Evolutionary conservation across 2,888 invertebrate genomes (phyloP), one percentile per base, ranked within the genome.

Genomic region (Ectemnius cavifrons): DNA sequence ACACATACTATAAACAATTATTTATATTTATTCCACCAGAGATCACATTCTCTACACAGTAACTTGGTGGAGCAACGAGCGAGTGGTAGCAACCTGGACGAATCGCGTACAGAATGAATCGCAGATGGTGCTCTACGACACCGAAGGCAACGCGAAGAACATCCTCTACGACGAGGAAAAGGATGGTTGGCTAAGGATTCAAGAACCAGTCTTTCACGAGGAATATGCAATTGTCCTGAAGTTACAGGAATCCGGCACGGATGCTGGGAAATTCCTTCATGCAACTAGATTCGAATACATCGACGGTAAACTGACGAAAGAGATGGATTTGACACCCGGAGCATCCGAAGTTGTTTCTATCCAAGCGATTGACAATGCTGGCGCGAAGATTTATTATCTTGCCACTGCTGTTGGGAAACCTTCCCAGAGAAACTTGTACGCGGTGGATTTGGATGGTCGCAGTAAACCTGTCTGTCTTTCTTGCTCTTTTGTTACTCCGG

Each of bases 61-160:
- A 0, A 92, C 92, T 45, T 98, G 98, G 98, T 93, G 94, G 16
- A 93, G 94, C 27, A 92, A 94, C 66, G 91, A 93, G 0, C 93
- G 94, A 37, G 88, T 98, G 0, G 91, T 94, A 0, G 95, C 96
- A 0, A 93, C 95, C 4, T 97, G 97, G 95, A 92, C 97, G 68
- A 98, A 98, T 90, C 93, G 98, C 66, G 93, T 96, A 27, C 98
- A 99, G 91, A 98, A 95, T 87, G 85, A 93, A 64, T 93, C 94
- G 47, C 91, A 94, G 23, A 86, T 95, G 57, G 92, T 93, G 14
- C 91, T 94, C 28, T 96, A 96, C 87, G 91, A 92, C 67, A 78
- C 92, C 8, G 83, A 61, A 8, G 87, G 88, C 16, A 73, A 71
- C 16, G 63, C 64, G 13, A 82, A 71, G 23, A 75, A 91, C 84